phyloP scores from a whole-genome alignment of 2,797 vertebrate species.

The Cichlasoma orientale region DNA sequence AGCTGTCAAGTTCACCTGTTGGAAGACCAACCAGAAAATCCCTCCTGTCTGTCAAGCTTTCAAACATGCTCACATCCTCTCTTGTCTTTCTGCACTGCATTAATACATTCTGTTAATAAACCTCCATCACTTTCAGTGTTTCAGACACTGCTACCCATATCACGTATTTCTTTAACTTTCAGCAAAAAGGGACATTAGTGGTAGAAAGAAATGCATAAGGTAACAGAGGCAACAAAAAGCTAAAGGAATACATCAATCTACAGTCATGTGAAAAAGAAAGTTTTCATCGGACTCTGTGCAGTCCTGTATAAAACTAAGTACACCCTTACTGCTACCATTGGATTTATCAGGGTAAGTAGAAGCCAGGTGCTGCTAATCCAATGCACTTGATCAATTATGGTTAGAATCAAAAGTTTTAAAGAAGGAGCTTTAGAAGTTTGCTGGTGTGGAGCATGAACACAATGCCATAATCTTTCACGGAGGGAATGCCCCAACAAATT shows the following conservation, averaged over 20 bases:
- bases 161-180: neutral
- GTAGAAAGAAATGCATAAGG: neutral
- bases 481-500: too few relatives aligned
- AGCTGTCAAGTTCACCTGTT: slow-evolving; percentile 53
- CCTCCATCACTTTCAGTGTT: neutral
- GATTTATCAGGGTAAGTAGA: neutral
- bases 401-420: too few relatives aligned
- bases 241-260: neutral
- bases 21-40: slow-evolving; percentile 39
- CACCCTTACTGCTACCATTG: too few relatives aligned
- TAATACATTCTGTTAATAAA: slow-evolving; percentile 6
- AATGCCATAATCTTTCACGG: too few relatives aligned
- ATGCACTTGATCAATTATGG: too few relatives aligned
- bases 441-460: too few relatives aligned
- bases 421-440: neutral
- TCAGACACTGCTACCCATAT: neutral
- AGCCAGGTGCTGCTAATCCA: neutral
- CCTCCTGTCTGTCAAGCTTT: slow-evolving; percentile 28
- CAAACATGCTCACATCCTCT: slow-evolving; percentile 4
- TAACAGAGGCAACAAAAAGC: neutral
- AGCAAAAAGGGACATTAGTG: neutral
- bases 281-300: too few relatives aligned
- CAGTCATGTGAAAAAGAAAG: neutral
- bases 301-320: too few relatives aligned
- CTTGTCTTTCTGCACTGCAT: slow-evolving; percentile 1